Conservation (phyloP, 1,140 invertebrate genomes). For the Drosophila arizonae region DNA sequence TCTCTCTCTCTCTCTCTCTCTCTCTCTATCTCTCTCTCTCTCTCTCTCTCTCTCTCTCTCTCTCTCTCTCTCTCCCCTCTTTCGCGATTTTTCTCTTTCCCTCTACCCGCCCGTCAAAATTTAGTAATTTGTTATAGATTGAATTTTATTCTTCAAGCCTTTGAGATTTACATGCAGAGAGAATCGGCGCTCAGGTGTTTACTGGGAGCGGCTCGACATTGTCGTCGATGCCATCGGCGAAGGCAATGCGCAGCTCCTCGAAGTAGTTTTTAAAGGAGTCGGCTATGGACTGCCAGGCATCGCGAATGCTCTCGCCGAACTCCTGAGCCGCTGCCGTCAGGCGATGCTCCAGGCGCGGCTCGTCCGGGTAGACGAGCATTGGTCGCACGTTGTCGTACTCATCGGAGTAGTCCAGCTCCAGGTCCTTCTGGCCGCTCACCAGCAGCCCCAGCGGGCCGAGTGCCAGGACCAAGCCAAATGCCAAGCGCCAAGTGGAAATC, state of each 20-base stretch:
- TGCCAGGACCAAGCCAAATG: constrained; percentile 3
- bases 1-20: too few species aligned
- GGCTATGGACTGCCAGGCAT: constrained; percentile 65
- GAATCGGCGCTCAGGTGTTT: not conserved
- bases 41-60: too few species aligned
- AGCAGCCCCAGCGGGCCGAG: constrained; percentile 8
- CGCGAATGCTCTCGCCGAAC: constrained; percentile 46
- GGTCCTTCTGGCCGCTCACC: constrained; percentile 12
- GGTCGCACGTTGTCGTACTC: constrained; percentile 69
- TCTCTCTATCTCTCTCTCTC: too few species aligned
- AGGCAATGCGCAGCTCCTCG: constrained; percentile 47
- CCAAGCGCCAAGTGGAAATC: constrained; percentile 25
- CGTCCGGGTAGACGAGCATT: constrained; percentile 57
- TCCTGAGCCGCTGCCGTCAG: constrained; percentile 46
- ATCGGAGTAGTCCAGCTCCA: constrained; percentile 61
- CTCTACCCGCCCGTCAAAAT: too few species aligned
- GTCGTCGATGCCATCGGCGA: constrained; percentile 21
- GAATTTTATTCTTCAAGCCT: not conserved
- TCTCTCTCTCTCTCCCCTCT: too few species aligned
- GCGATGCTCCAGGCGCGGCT: constrained; percentile 54
- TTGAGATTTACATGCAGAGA: not conserved
- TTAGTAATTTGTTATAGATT: too few species aligned
- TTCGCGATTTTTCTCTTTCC: too few species aligned
- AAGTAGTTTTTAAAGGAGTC: constrained; percentile 59
- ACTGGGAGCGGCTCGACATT: constrained; percentile 21